Percentiles rank a stretch among this genome's conserved stretches.
Conservation (phyloP, 2,888 invertebrate genomes). For the Drosophila kanekoi region DNA sequence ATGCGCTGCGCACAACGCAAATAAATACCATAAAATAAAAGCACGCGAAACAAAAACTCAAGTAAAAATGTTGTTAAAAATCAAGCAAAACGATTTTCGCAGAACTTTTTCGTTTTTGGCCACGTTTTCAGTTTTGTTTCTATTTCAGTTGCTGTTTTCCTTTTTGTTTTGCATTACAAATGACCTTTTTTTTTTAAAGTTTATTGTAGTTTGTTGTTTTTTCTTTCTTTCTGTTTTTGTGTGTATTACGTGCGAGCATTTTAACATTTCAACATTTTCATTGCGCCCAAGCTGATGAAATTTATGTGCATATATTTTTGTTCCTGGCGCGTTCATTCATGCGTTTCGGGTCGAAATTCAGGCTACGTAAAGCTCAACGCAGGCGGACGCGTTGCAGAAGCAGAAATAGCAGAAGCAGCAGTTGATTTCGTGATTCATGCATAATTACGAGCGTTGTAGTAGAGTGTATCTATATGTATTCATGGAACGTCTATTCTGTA, state of each 20-base stretch:
- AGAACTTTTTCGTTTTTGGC: constrained; percentile 28
- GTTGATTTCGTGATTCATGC: constrained; percentile 72
- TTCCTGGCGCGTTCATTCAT: constrained; percentile 64
- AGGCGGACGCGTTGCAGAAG: constrained; percentile 22
- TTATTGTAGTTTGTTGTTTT: constrained; percentile 17
- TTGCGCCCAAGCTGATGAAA: constrained; percentile 65
- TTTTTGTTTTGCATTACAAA: constrained; percentile 72
- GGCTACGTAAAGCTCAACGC: constrained; percentile 8
- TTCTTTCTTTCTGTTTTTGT: constrained; percentile 15
- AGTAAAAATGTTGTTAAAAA: constrained; percentile 11
- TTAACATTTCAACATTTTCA: constrained; percentile 73
- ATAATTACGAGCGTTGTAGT: constrained; percentile 55
- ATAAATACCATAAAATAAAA: constrained; percentile 40
- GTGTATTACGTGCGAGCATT: constrained; percentile 68
- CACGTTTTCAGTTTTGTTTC: constrained; percentile 44
- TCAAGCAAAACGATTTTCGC: constrained; percentile 9
- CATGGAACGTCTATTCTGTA: constrained; percentile 25
- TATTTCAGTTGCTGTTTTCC: constrained; percentile 40
- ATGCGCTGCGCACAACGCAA: constrained; percentile 54
- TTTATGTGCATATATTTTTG: constrained; percentile 72
- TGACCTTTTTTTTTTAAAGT: constrained; percentile 36
- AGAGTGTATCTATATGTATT: constrained; percentile 38
- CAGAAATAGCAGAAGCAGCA: constrained; percentile 23
- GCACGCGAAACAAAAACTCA: constrained; percentile 12
- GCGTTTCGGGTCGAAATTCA: constrained; percentile 58